Conservation (phyloP, 2,888 invertebrate species). For the Phyto melanocephala region DNA sequence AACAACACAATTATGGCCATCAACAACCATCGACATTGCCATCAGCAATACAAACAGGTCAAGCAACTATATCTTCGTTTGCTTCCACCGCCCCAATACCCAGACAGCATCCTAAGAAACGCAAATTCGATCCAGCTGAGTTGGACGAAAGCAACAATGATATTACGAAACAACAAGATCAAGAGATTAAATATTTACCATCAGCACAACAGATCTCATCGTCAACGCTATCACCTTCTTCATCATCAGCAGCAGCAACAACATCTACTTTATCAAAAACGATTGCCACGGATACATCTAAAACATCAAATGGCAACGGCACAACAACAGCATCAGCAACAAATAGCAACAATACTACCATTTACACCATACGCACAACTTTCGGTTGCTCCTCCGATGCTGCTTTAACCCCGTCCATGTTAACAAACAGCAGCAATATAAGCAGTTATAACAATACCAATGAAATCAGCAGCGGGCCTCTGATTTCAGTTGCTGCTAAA, state of each 20-base stretch:
- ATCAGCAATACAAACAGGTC: conserved; percentile 80
- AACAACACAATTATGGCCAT: conserved; percentile 81
- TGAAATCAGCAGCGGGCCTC: conserved; percentile 70
- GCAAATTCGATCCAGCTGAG: conserved; percentile 80
- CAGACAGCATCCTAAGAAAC: conserved; percentile 94
- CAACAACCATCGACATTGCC: conserved; percentile 78
- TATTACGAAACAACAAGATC: conserved; percentile 69
- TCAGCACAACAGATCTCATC: conserved; percentile 60
- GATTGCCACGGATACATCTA: conserved; percentile 23
- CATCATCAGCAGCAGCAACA: not conserved
- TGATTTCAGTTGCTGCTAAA: conserved; percentile 63
- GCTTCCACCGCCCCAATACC: conserved; percentile 63
- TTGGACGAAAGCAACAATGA: conserved; percentile 72
- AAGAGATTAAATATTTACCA: conserved; percentile 65
- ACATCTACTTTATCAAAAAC: conserved; percentile 33
- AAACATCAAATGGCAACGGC: conserved; percentile 28
- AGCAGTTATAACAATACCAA: conserved; percentile 42
- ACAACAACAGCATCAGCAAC: conserved; percentile 39
- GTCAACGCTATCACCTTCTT: conserved; percentile 8
- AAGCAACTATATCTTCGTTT: conserved; percentile 75
- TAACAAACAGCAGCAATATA: not conserved
- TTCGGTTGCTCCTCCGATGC: conserved; percentile 53
- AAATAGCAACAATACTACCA: conserved; percentile 49
- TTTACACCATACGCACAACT: conserved; percentile 61
- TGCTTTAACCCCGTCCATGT: conserved; percentile 27